Evolutionary conservation across 2,888 invertebrate genomes (phyloP).

Genomic region (Caenorhabditis sp.): DNA sequence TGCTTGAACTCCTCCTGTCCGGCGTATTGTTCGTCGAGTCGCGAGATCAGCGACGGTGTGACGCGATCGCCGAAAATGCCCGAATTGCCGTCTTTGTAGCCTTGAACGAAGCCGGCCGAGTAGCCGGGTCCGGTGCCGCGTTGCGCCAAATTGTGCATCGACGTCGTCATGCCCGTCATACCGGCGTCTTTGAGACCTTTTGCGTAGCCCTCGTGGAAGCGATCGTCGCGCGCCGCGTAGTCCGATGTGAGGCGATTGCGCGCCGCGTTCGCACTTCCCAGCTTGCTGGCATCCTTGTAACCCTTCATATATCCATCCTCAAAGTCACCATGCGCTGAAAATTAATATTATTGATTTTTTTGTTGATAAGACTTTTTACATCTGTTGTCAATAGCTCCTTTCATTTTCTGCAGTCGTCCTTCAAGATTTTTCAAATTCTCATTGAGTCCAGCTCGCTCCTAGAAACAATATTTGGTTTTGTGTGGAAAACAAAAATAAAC

Average conservation of each 20-base stretch:
- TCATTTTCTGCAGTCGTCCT: constrained; percentile 55
- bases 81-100: constrained; percentile 69
- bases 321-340: constrained; percentile 49
- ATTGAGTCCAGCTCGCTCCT: constrained; percentile 50
- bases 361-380: constrained; percentile 13
- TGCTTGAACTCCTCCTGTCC: constrained; percentile 71
- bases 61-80: constrained; percentile 70
- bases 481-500: too few relatives aligned
- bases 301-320: constrained; percentile 70
- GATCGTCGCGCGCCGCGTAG: constrained; percentile 60
- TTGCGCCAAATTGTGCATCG: constrained; percentile 70
- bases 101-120: constrained; percentile 71
- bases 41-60: constrained; percentile 66
- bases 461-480: too few relatives aligned
- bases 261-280: constrained; percentile 59
- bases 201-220: constrained; percentile 69
- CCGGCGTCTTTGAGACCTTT: constrained; percentile 69
- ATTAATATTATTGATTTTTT: background rate
- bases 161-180: constrained; percentile 68
- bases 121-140: constrained; percentile 61
- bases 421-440: constrained; percentile 56
- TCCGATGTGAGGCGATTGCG: constrained; percentile 64
- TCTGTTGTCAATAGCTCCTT: constrained; percentile 44
- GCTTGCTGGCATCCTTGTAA: constrained; percentile 68
- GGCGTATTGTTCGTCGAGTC: constrained; percentile 70